These are phyloP conservation scores for Taphrorychus bicolor DNA, from an alignment of 2,888 invertebrate species.

Conservation along the genomic window DNA sequence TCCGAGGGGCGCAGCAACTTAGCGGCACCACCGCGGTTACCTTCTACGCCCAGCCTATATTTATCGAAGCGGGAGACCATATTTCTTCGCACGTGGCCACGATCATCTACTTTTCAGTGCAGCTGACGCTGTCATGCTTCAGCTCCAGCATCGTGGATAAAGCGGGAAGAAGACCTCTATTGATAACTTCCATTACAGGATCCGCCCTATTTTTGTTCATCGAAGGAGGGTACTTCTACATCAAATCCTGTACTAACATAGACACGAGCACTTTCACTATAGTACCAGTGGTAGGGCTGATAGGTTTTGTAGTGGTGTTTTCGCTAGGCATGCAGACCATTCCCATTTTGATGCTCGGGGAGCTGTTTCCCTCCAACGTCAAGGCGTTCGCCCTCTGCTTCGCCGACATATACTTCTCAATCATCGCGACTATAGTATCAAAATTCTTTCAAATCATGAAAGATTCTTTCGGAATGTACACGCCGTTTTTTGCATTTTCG, in stretches of 20 bases:
- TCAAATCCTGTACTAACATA: slow-evolving; percentile 55
- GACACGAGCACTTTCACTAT: slow-evolving; percentile 56
- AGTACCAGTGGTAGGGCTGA: slow-evolving; percentile 61
- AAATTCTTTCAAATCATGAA: slow-evolving; percentile 63
- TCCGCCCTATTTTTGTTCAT: slow-evolving; percentile 58
- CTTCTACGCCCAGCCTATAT: slow-evolving; percentile 67
- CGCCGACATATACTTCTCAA: slow-evolving; percentile 63
- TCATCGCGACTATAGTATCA: slow-evolving; percentile 61
- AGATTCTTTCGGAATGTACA: slow-evolving; percentile 48
- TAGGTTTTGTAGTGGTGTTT: slow-evolving; percentile 62
- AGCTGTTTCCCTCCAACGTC: slow-evolving; percentile 65
- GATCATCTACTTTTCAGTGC: slow-evolving; percentile 60
- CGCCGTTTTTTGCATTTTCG: slow-evolving; percentile 39
- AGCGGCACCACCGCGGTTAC: slow-evolving; percentile 70
- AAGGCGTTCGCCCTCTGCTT: slow-evolving; percentile 67
- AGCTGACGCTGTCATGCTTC: slow-evolving; percentile 64
- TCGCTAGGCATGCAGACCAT: slow-evolving; percentile 64
- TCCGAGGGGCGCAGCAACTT: slow-evolving; percentile 64
- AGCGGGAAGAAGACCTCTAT: slow-evolving; percentile 63
- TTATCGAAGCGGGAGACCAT: slow-evolving; percentile 57
- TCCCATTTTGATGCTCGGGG: slow-evolving; percentile 63
- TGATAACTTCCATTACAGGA: slow-evolving; percentile 62
- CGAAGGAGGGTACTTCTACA: slow-evolving; percentile 61
- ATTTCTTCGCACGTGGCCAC: slow-evolving; percentile 57
- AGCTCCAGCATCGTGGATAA: slow-evolving; percentile 67